Conservation (phyloP, 2,797 vertebrate genomes). For the Catamblyrhynchus diadema region DNA sequence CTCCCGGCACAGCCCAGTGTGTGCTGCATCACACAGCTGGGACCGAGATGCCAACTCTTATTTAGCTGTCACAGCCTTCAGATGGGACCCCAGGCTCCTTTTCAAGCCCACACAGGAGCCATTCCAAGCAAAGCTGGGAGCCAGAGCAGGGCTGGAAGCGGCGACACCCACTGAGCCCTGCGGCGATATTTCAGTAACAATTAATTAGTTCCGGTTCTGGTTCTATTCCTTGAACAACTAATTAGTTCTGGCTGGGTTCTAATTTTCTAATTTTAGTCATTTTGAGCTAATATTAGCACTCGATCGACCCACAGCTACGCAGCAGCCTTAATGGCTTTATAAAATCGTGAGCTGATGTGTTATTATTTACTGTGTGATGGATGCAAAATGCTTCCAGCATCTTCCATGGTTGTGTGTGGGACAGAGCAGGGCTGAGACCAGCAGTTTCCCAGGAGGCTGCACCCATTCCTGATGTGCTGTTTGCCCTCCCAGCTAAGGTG, state of each 20-base stretch:
- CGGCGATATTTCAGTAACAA: background rate
- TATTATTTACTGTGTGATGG: background rate
- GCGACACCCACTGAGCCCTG: background rate
- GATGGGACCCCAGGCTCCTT: background rate
- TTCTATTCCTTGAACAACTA: slow-evolving; percentile 41
- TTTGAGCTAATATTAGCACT: slow-evolving; percentile 51
- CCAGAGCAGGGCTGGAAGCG: background rate
- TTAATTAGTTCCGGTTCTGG: slow-evolving; percentile 63
- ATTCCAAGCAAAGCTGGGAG: background rate
- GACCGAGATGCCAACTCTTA: background rate
- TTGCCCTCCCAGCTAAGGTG: background rate
- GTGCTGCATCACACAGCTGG: background rate
- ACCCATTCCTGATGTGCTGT: background rate
- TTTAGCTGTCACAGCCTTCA: background rate
- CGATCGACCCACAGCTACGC: background rate
- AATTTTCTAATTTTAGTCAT: slow-evolving; percentile 58
- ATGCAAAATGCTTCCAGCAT: background rate
- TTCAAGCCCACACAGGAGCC: background rate
- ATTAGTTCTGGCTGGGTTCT: slow-evolving; percentile 46
- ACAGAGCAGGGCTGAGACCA: background rate
- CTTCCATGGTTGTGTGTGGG: background rate
- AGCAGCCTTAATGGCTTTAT: background rate
- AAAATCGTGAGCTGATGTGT: background rate
- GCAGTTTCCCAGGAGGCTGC: background rate
- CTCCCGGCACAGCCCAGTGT: background rate